Percentiles rank a stretch among this genome's conserved stretches.
phyloP scores from a whole-genome alignment of 2,797 vertebrate genomes.

The Emys orbicularis region DNA sequence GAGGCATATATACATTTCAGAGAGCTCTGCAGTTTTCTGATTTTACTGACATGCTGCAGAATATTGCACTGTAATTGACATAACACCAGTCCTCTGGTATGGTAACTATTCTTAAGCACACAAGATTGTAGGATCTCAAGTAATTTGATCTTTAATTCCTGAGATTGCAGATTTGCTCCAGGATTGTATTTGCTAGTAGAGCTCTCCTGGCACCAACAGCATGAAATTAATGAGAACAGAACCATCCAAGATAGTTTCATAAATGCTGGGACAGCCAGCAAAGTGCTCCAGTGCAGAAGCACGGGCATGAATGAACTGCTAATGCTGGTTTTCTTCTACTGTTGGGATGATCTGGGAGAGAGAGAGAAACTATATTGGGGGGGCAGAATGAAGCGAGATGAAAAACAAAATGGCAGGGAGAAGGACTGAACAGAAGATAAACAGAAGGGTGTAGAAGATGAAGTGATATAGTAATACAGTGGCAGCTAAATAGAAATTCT shows the following conservation, averaged over 20 bases:
- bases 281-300: background rate
- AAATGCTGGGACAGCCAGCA: slow-evolving; percentile 35
- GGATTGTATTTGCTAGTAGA: background rate
- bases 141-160: slow-evolving; percentile 28
- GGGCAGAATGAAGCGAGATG: background rate
- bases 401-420: background rate
- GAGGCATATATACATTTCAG: background rate
- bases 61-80: background rate
- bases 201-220: slow-evolving; percentile 33
- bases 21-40: background rate
- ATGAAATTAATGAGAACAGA: slow-evolving; percentile 12
- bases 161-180: slow-evolving; percentile 28
- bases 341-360: background rate
- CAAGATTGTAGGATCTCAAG: background rate
- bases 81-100: background rate
- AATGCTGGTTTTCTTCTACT: background rate
- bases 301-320: background rate
- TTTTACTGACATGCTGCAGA: background rate
- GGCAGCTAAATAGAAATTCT: background rate
- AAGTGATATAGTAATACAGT: background rate
- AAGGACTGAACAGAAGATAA: accelerated
- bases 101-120: background rate
- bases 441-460: background rate
- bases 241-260: slow-evolving; percentile 15
- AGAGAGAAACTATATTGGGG: background rate